Base-by-base conservation (phyloP, 2,113 vertebrate genomes). In the Glaucidium brasilianum region DNA sequence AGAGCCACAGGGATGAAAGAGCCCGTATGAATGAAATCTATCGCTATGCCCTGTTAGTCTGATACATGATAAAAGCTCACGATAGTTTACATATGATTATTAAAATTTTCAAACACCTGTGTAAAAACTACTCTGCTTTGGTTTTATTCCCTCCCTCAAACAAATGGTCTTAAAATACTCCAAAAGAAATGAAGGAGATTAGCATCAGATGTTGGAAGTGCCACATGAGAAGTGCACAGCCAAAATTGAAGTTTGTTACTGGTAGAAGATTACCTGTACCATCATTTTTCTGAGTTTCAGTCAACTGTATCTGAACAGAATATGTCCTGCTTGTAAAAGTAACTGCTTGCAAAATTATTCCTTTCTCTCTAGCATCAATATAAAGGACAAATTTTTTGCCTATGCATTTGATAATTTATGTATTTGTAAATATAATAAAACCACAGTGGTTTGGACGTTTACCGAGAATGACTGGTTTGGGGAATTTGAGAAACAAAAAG, bases 401-500 rank as follows among this genome's bases (percentile, higher is more conserved):
- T 69, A 18, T 67, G 77, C 3, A 6, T 92, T 91, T 63, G 55
- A 72, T 64, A 90, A 96, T 95, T 97, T 95, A 94, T 90, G 81
- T 80, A 85, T 85, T 90, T 93, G 74, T 77, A 97, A 97, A 92
- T 59, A 88, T 15, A 88, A 92, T 93, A 87, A 97, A 95, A 85
- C 87, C 12, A 2, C 66, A 59, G 95, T 63, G 91, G 92, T 90
- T 83, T 97, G 96, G 96, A 88, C 87, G 73, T 66, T 72, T 79
- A 95, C 89, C 1, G 92, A 91, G 91, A 94, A 91, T 88, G 89
- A 95, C 77, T 96, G 63, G 84, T 91, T 85, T 91, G 92, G 96
- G 83, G 89, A 95, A 91, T 96, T 81, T 59, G 95, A 89, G 95
- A 95, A 92, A 92, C 69, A 96, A 85, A 94, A 89, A 56, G 73